Percentiles rank a stretch among this genome's conserved stretches.
Evolutionary conservation across 2,113 vertebrate species (phyloP).

Genomic region (Laticauda colubrina): DNA sequence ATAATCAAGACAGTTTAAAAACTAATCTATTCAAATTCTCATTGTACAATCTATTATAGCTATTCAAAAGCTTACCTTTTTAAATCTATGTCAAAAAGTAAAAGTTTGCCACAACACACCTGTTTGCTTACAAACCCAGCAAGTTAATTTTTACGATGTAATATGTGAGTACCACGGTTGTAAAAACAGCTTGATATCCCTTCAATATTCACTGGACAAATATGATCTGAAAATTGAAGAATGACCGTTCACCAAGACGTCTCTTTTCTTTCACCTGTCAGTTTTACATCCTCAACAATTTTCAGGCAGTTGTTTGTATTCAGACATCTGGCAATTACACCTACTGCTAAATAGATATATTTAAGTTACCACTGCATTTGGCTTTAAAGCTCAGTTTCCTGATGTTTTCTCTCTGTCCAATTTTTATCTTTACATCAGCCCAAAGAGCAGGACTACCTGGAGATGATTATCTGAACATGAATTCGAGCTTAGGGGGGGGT

Average conservation of each 20-base stretch:
- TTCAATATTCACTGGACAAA: neutral
- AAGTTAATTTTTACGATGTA: neutral
- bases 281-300: neutral
- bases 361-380: neutral
- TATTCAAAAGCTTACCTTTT: neutral
- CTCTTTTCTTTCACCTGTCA: neutral
- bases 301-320: neutral
- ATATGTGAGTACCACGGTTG: neutral
- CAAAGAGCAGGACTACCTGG: neutral
- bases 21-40: neutral
- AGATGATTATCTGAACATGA: neutral
- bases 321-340: neutral
- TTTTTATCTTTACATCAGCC: neutral
- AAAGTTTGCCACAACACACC: too few species aligned
- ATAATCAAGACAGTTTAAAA: neutral
- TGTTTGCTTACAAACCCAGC: neutral
- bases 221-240: neutral
- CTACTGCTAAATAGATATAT: neutral
- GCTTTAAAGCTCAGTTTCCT: neutral
- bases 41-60: neutral
- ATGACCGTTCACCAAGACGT: neutral
- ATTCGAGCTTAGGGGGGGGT: neutral
- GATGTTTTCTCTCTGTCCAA: neutral
- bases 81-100: neutral
- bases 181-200: neutral